phyloP scores from a whole-genome alignment of 2,888 invertebrate genomes.

The Lepidocyrtoides sp. region DNA sequence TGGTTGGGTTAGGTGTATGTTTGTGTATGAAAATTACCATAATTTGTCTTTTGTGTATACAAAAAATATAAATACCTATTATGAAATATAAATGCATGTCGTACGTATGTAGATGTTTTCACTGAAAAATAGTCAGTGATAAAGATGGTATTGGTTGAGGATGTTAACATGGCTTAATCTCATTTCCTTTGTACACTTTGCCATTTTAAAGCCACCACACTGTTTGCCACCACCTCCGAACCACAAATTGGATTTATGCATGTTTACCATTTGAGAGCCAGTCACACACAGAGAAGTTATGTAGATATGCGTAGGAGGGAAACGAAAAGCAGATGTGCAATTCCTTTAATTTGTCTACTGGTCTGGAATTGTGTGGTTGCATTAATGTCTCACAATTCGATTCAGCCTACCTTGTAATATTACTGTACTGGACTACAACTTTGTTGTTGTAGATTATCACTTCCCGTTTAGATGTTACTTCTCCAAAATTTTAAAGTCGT shows the following conservation, averaged over 20 bases:
- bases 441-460: too few relatives aligned
- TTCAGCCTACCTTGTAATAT: neutral
- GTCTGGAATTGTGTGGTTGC: conserved; percentile 35
- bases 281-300: too few relatives aligned
- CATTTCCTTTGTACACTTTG: conserved; percentile 29
- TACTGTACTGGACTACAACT: too few relatives aligned
- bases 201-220: conserved; percentile 45
- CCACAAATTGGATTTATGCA: conserved; percentile 45
- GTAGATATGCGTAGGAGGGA: too few relatives aligned
- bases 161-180: conserved; percentile 22
- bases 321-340: conserved; percentile 1
- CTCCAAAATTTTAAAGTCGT: neutral
- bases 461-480: neutral
- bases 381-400: conserved; percentile 48
- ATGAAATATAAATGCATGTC: too few relatives aligned
- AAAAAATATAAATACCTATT: too few relatives aligned
- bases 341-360: conserved; percentile 11
- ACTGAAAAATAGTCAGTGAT: too few relatives aligned
- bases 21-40: too few relatives aligned
- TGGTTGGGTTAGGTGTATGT: too few relatives aligned
- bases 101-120: too few relatives aligned
- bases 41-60: too few relatives aligned
- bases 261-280: conserved; percentile 16
- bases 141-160: neutral
- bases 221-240: conserved; percentile 5